Evolutionary conservation across 1,140 invertebrate species (phyloP), one percentile per base, ranked within the genome.

Genomic region (Drosophila arawakana): DNA sequence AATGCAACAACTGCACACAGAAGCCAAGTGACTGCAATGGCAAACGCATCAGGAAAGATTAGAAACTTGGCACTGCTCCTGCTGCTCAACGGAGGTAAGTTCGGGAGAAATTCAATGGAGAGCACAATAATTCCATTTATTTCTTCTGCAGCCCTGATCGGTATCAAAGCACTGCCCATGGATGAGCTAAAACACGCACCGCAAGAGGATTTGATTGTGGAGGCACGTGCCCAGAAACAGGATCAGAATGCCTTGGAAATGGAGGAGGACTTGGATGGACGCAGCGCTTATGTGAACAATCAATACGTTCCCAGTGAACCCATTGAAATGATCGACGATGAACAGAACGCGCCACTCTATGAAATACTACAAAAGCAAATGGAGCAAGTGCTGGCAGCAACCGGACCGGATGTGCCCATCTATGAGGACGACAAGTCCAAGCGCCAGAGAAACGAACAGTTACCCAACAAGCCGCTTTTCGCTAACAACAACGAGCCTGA

Each of bases 281-380:
- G 90, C 3, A 90, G 82, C 39, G 90, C 90, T 3, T 91, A 86
- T 60, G 83, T 91, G n/a, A 91, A 91, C 54, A 91, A 91, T 76
- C 81, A 88, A 55, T 91, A 79, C 66, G 80, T 91, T 25, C 71
- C 84, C 30, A 89, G 82, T 35, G 73, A 86, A 2, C 78, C 83
- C 0, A 69, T 77, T 0, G 70, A 78, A 5, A 57, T 83, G 7
- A 3, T 65, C 3, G 80, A 86, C 11, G 80, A 88, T 7, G 84
- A 84, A 18, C 78, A 83, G 43, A 81, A 80, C 34, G 67, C 80
- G 0, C 90, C 90, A 10, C 73, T 91, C 25, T 91, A 90, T 21
- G 89, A 91, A 69, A 78, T 91, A 13, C 78, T 91, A 0, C 90
- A 91, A 41, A 82, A 91, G 55, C 90, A 91, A 71, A 91, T 91